A percentile compares a stretch with the other conserved stretches of the same genome.
phyloP scores from a whole-genome alignment of 2,888 invertebrate species.

The Conus canariensis region DNA sequence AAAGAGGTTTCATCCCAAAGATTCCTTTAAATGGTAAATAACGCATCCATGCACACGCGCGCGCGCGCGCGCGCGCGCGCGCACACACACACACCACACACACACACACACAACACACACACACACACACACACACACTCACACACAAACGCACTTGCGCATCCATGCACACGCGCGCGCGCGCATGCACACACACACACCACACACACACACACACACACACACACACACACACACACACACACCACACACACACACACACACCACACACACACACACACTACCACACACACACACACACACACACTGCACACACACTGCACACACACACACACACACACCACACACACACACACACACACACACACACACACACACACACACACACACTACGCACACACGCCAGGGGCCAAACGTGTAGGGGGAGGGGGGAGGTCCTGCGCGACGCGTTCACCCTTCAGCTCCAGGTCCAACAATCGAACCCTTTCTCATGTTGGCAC shows the following conservation, averaged over 20 bases:
- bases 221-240: conserved; percentile 18
- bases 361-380: conserved; percentile 18
- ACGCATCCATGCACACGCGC: not conserved
- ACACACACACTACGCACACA: not conserved
- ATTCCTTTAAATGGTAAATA: no score
- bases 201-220: not conserved
- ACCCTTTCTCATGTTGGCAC: no score
- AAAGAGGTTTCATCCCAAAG: no score
- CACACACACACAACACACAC: not conserved
- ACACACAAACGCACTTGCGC: not conserved
- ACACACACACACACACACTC: not conserved
- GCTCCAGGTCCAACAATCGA: no score
- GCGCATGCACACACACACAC: not conserved
- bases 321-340: not conserved
- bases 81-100: not conserved
- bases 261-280: not conserved
- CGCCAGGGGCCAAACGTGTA: not conserved
- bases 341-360: not conserved
- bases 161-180: not conserved
- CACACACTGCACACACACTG: not conserved
- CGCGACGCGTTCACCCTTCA: no score
- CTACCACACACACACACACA: not conserved
- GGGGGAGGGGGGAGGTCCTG: no score
- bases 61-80: not conserved
- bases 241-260: conserved; percentile 3